phyloP scores from a whole-genome alignment of 2,113 vertebrate species.

The Megaleporinus macrocephalus region DNA sequence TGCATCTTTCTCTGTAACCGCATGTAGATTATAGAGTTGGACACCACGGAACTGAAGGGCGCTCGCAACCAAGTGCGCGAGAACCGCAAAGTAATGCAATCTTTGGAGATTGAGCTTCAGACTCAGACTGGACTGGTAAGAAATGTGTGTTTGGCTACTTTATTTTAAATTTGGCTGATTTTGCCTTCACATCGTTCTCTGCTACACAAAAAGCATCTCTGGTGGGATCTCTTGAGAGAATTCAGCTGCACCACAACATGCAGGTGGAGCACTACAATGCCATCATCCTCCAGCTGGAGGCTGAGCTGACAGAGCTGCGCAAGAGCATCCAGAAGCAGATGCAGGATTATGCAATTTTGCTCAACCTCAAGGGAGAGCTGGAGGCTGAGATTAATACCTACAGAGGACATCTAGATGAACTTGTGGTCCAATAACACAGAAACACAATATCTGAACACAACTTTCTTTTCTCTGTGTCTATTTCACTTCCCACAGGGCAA shows the following conservation, averaged over 20 bases:
- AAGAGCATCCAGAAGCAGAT: constrained; percentile 83
- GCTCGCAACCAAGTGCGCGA: constrained; percentile 84
- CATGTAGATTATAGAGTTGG: constrained; percentile 63
- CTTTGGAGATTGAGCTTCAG: constrained; percentile 90
- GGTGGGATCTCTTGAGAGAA: constrained; percentile 85
- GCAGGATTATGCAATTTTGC: constrained; percentile 84
- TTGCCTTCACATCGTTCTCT: background rate
- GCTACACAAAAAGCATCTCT: constrained; percentile 85
- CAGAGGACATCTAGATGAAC: constrained; percentile 85
- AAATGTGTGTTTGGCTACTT: constrained; percentile 42
- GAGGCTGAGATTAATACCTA: constrained; percentile 94
- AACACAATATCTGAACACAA: background rate
- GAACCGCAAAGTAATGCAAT: constrained; percentile 81
- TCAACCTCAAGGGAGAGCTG: constrained; percentile 92
- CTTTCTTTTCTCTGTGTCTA: background rate
- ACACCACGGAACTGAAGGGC: constrained; percentile 84
- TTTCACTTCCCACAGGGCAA: background rate
- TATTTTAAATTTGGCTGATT: background rate
- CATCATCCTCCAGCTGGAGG: constrained; percentile 80
- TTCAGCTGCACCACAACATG: constrained; percentile 76
- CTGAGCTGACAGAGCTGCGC: constrained; percentile 84
- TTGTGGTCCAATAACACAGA: background rate
- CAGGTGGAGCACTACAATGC: constrained; percentile 85
- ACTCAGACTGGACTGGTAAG: constrained; percentile 89
- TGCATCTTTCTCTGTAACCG: background rate